Conservation (phyloP, 2,888 invertebrate genomes). For the Tuberolachnus salignus region DNA sequence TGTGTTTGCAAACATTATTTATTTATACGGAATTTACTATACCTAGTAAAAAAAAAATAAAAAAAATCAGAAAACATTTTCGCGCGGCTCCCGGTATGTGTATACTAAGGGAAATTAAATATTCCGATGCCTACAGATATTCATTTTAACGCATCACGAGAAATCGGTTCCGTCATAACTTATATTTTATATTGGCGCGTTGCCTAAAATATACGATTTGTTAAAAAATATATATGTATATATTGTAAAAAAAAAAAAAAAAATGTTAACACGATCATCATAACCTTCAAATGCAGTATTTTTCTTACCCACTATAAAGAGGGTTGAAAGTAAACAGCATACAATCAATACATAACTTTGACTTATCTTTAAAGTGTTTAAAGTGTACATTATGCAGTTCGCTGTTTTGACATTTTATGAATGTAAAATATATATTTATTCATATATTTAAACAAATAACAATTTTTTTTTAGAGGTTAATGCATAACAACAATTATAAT, state of each 20-base stretch:
- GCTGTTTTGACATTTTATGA: not conserved
- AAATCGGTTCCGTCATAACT: slow-evolving; percentile 15
- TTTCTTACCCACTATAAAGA: not conserved
- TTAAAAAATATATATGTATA: slow-evolving; percentile 19
- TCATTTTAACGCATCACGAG: not conserved
- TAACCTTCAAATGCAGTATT: slow-evolving; percentile 24
- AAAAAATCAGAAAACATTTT: too few species aligned
- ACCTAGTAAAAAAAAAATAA: too few species aligned
- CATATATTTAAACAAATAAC: not conserved
- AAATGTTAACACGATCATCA: slow-evolving; percentile 26
- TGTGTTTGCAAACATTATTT: too few species aligned
- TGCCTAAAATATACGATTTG: slow-evolving; percentile 18
- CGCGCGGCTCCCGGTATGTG: too few species aligned
- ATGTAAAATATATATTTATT: not conserved
- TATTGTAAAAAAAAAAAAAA: not conserved
- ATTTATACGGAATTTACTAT: too few species aligned
- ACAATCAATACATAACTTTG: not conserved
- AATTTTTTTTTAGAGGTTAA: not conserved
- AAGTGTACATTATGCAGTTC: not conserved
- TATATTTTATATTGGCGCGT: slow-evolving; percentile 41
- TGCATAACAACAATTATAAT: too few species aligned
- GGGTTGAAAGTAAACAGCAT: not conserved
- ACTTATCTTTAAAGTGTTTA: not conserved
- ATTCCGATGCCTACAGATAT: not conserved
- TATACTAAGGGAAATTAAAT: not conserved